These are phyloP conservation scores for Drosophila quadrilineata DNA, from an alignment of 1,140 invertebrate genomes.

Conservation along the genomic window DNA sequence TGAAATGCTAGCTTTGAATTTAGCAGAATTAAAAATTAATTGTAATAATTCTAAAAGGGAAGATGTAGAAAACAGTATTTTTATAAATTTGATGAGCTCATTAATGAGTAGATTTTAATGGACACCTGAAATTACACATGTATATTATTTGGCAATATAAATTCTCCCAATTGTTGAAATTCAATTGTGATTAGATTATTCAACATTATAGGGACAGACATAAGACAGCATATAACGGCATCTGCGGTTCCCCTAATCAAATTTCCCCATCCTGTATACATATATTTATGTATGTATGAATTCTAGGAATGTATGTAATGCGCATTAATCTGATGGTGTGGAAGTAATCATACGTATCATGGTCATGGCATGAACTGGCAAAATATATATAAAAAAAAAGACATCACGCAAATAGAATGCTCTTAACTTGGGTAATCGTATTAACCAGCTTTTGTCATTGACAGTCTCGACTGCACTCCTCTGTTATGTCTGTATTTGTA, in stretches of 20 bases:
- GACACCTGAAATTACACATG: too few relatives aligned
- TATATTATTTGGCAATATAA: neutral
- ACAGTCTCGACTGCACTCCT: too few relatives aligned
- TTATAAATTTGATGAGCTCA: too few relatives aligned
- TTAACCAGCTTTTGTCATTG: constrained; percentile 23
- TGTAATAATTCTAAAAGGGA: too few relatives aligned
- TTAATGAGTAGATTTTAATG: too few relatives aligned
- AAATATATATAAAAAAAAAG: neutral
- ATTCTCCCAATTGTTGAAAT: constrained; percentile 14
- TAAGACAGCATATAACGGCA: constrained; percentile 2
- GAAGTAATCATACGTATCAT: constrained; percentile 63
- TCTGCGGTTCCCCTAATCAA: too few relatives aligned
- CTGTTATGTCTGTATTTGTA: too few relatives aligned
- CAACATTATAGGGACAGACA: constrained; percentile 22
- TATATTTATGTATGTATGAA: neutral
- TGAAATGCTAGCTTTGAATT: too few relatives aligned
- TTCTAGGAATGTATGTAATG: constrained; percentile 39
- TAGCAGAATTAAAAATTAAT: too few relatives aligned
- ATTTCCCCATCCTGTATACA: constrained; percentile 40
- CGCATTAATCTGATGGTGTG: constrained; percentile 31
- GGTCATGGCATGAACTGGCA: constrained; percentile 2
- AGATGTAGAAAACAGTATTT: too few relatives aligned
- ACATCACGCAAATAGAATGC: neutral
- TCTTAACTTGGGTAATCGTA: constrained; percentile 7
- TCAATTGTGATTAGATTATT: constrained; percentile 34